Percentiles rank a stretch among this genome's conserved stretches.
Conservation (phyloP, 2,113 vertebrate genomes). For the Bufo bufo region DNA sequence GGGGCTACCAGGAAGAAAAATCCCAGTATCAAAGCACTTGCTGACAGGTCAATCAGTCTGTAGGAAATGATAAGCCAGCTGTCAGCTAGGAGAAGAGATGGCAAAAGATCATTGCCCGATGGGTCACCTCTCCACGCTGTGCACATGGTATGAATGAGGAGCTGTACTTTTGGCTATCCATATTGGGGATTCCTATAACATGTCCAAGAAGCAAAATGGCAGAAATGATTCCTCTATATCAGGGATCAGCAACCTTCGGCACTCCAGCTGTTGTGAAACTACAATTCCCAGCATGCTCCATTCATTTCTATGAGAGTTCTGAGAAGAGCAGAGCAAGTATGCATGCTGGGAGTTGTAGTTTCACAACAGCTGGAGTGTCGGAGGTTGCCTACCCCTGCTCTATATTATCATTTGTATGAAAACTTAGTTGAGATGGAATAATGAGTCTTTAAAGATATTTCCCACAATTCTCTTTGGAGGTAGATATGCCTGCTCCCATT, state of each 20-base stretch:
- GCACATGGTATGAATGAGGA: neutral
- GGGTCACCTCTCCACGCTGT: neutral
- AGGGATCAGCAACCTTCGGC: no score
- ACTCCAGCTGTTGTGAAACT: no score
- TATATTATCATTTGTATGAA: neutral
- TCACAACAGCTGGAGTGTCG: no score
- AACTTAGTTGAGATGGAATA: neutral
- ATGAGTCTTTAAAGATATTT: neutral
- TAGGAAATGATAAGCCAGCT: neutral
- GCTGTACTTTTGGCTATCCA: neutral
- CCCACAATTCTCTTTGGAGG: constrained; percentile 1
- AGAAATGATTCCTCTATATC: no score
- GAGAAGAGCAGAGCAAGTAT: no score
- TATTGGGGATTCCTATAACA: neutral
- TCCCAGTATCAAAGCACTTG: neutral
- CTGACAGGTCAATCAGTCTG: neutral
- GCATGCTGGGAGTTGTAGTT: no score
- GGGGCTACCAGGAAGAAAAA: neutral
- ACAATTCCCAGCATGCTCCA: no score
- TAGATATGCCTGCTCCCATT: constrained; percentile 58
- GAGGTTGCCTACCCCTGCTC: no score
- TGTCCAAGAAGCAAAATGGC: neutral
- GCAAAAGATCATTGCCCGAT: neutral
- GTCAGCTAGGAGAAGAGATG: neutral
- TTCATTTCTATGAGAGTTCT: no score